phyloP scores from a whole-genome alignment of 2,888 invertebrate species.

The Omphaloscelis lunosa region DNA sequence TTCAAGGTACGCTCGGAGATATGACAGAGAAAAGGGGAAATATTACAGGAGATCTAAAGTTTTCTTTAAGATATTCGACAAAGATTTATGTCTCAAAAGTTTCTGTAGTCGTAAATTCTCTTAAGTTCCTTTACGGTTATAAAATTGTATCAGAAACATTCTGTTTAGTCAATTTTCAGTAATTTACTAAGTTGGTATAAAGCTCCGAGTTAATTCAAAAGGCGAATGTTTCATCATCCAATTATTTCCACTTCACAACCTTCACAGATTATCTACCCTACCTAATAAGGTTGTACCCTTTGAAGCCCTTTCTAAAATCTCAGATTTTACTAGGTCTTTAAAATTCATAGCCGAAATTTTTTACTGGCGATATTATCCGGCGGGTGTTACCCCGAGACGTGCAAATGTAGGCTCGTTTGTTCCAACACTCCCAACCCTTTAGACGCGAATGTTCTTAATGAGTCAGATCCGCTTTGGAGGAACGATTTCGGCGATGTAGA shows the following conservation, averaged over 20 bases:
- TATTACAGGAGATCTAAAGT: conserved; percentile 48
- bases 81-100: conserved; percentile 36
- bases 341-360: conserved; percentile 57
- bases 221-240: conserved; percentile 7
- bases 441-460: conserved; percentile 61
- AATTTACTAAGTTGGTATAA: conserved; percentile 1
- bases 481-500: conserved; percentile 57
- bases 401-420: conserved; percentile 63
- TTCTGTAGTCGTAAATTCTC: conserved; percentile 31
- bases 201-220: conserved; percentile 16
- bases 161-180: background rate
- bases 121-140: background rate
- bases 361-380: conserved; percentile 44
- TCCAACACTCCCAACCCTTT: conserved; percentile 66
- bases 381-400: conserved; percentile 32
- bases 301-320: conserved; percentile 33
- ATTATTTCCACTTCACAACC: conserved; percentile 18
- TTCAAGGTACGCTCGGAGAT: conserved; percentile 35
- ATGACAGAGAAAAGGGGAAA: conserved; percentile 35
- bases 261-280: conserved; percentile 17
- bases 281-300: conserved; percentile 17
- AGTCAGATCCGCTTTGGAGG: conserved; percentile 54
- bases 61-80: conserved; percentile 19
- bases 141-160: conserved; percentile 30
- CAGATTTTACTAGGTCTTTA: conserved; percentile 48